A percentile compares a stretch with the other conserved stretches of the same genome.
Conservation (phyloP, 2,797 vertebrate species). For the Sardinella longiceps region DNA sequence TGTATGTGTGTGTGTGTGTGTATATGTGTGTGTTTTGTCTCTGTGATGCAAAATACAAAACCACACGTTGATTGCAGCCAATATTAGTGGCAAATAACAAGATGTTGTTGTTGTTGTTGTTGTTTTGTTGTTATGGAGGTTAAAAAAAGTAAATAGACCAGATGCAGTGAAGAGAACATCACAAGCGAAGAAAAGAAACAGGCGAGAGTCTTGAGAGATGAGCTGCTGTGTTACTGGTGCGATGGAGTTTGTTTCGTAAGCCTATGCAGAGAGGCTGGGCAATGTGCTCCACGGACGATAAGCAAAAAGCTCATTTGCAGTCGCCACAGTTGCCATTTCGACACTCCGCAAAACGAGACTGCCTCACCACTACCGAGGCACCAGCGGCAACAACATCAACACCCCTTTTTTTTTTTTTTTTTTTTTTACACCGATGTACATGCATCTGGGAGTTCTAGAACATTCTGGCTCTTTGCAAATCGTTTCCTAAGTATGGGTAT, state of each 20-base stretch:
- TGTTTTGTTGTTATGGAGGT: not conserved
- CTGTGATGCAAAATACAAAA: not conserved
- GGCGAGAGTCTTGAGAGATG: not conserved
- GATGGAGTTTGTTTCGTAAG: not conserved
- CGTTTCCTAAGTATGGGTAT: slow-evolving; percentile 37
- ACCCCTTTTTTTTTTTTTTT: too few species aligned
- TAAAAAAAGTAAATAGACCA: not conserved
- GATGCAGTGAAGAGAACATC: not conserved
- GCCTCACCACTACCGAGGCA: not conserved
- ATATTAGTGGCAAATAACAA: not conserved
- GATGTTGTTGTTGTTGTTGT: not conserved
- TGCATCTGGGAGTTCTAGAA: slow-evolving; percentile 23
- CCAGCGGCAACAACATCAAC: too few species aligned
- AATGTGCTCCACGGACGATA: slow-evolving; percentile 26
- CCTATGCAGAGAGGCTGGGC: not conserved
- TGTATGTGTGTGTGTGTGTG: not conserved
- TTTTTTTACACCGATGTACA: too few species aligned
- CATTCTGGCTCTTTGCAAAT: slow-evolving; percentile 41
- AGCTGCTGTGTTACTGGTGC: not conserved
- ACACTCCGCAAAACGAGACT: not conserved
- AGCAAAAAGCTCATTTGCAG: slow-evolving; percentile 22
- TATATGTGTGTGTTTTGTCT: not conserved
- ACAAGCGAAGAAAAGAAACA: not conserved
- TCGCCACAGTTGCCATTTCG: not conserved
- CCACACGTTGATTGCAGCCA: slow-evolving; percentile 1